These are phyloP conservation scores for Galagoides demidoff DNA, from an alignment of 2,797 vertebrate genomes.

Conservation along the genomic window DNA sequence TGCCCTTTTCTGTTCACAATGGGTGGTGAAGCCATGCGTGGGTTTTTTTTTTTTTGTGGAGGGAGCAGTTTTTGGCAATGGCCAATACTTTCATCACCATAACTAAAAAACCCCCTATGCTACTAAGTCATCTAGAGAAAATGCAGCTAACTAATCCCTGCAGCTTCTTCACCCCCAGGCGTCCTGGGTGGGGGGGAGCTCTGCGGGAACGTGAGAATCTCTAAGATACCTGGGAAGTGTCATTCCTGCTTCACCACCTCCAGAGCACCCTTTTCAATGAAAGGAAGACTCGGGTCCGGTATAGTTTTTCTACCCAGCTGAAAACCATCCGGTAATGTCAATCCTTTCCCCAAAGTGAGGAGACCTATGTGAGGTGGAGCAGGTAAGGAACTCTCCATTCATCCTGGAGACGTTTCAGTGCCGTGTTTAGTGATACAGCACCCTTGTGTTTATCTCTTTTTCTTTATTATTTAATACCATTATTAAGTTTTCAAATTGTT, in stretches of 20 bases:
- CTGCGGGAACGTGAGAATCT: neutral
- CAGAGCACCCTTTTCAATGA: neutral
- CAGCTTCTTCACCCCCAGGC: neutral
- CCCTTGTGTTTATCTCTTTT: neutral
- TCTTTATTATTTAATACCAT: too few relatives aligned
- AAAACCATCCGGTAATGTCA: slow-evolving; percentile 24
- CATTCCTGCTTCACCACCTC: neutral
- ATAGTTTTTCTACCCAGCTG: slow-evolving; percentile 20
- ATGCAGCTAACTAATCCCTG: neutral
- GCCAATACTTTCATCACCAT: neutral
- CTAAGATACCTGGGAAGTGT: neutral
- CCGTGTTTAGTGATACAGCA: neutral
- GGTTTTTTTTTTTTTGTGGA: neutral
- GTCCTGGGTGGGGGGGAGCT: neutral
- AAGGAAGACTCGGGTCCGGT: neutral
- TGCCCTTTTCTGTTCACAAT: neutral
- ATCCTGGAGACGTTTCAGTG: neutral
- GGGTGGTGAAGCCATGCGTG: neutral
- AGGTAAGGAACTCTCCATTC: neutral
- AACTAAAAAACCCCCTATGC: neutral
- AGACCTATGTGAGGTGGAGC: neutral
- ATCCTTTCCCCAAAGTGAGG: neutral
- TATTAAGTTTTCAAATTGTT: too few relatives aligned
- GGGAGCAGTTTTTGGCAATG: neutral
- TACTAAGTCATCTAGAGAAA: neutral